Evolutionary conservation across 2,797 vertebrate genomes (phyloP).

Genomic region (Sebastes hopkinsi): DNA sequence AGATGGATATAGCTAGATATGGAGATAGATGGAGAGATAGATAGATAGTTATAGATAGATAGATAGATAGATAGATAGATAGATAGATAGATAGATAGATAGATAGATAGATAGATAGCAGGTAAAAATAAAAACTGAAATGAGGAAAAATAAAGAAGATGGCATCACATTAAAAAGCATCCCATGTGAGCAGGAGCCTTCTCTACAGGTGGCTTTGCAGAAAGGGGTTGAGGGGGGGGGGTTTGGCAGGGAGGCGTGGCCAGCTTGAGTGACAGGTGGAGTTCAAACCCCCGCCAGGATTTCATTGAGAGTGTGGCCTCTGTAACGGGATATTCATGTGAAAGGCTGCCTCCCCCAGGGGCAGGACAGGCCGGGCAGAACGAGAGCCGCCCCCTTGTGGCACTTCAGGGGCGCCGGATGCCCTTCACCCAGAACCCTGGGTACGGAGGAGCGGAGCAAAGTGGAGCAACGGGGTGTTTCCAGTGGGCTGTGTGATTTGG

Average conservation of each 20-base stretch:
- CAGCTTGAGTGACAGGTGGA: constrained; percentile 69
- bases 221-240: not conserved
- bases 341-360: constrained; percentile 66
- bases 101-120: too few species aligned
- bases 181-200: not conserved
- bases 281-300: constrained; percentile 73
- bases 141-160: not conserved
- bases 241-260: constrained; percentile 24
- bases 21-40: too few species aligned
- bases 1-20: too few species aligned
- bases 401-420: constrained; percentile 30
- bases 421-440: constrained; percentile 38
- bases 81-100: too few species aligned
- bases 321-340: constrained; percentile 84
- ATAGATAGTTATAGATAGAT: too few species aligned
- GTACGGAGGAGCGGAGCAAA: constrained; percentile 11
- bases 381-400: constrained; percentile 71
- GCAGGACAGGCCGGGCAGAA: constrained; percentile 54
- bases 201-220: constrained; percentile 53
- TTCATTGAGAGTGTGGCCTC: constrained; percentile 77
- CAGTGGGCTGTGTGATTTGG: constrained; percentile 57
- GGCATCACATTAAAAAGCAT: not conserved
- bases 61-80: too few species aligned
- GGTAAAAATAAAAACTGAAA: too few species aligned
- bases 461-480: constrained; percentile 43